Evolutionary conservation across 2,113 vertebrate species (phyloP).

Genomic region (Notarius lentiginosus): DNA sequence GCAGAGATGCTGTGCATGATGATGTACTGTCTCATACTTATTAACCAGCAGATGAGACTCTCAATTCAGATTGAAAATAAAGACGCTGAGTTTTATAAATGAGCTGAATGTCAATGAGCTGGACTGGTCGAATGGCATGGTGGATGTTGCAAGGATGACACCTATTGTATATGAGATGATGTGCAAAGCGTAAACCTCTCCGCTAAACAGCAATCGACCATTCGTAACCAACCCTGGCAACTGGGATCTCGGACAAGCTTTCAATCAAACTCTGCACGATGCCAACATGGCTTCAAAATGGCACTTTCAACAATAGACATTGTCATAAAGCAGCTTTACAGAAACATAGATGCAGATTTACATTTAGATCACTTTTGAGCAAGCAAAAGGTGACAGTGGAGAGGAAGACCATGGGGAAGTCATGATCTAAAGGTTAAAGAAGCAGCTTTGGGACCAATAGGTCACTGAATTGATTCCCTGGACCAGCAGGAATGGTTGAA

Average conservation of each 20-base stretch:
- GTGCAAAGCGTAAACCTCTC: neutral
- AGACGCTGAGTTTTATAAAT: neutral
- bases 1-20: neutral
- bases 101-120: neutral
- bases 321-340: neutral
- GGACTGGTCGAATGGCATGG: neutral
- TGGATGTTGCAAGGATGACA: too few relatives aligned
- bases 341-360: neutral
- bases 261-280: neutral
- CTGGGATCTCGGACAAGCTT: neutral
- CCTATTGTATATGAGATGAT: neutral
- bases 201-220: neutral
- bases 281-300: neutral
- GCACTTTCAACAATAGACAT: neutral
- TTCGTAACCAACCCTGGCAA: neutral
- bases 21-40: conserved; percentile 5
- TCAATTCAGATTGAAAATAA: conserved; percentile 2
- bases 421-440: too few relatives aligned
- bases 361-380: neutral
- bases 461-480: too few relatives aligned
- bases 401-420: too few relatives aligned
- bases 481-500: too few relatives aligned
- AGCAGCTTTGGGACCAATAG: too few relatives aligned
- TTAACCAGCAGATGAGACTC: conserved; percentile 25
- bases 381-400: neutral